phyloP scores from a whole-genome alignment of 2,797 vertebrate genomes.

The Decapterus maruadsi region DNA sequence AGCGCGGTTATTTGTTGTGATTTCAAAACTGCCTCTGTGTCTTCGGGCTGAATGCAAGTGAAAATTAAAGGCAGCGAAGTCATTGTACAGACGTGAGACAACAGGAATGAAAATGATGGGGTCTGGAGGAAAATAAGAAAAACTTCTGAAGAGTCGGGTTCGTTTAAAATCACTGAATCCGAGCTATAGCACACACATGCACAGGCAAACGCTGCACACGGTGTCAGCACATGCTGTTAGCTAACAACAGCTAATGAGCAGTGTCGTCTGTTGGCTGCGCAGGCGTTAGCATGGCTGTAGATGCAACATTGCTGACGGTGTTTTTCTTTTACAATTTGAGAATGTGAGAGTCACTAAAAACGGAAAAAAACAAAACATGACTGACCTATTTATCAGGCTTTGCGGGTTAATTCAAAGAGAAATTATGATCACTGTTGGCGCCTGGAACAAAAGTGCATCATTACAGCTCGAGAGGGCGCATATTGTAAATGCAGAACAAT shows the following conservation, averaged over 20 bases:
- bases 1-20: conserved; percentile 2
- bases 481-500: conserved; percentile 1
- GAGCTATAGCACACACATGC: not conserved
- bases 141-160: not conserved
- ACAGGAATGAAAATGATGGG: not conserved
- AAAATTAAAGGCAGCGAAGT: not conserved
- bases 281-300: not conserved
- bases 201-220: not conserved
- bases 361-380: not conserved
- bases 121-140: not conserved
- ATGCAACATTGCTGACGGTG: not conserved
- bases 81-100: not conserved
- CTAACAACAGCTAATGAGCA: not conserved
- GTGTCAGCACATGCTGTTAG: not conserved
- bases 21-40: conserved; percentile 5
- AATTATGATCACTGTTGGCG: not conserved
- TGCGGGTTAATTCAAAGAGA: not conserved
- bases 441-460: conserved; percentile 1
- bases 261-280: not conserved
- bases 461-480: not conserved
- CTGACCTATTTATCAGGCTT: not conserved
- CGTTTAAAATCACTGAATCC: not conserved
- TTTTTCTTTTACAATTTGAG: not conserved
- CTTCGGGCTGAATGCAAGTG: not conserved
- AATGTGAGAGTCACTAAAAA: not conserved